A percentile compares a stretch with the other conserved stretches of the same genome.
Evolutionary conservation across 2,797 vertebrate genomes (phyloP).

Genomic region (Phataginus tetradactyla): DNA sequence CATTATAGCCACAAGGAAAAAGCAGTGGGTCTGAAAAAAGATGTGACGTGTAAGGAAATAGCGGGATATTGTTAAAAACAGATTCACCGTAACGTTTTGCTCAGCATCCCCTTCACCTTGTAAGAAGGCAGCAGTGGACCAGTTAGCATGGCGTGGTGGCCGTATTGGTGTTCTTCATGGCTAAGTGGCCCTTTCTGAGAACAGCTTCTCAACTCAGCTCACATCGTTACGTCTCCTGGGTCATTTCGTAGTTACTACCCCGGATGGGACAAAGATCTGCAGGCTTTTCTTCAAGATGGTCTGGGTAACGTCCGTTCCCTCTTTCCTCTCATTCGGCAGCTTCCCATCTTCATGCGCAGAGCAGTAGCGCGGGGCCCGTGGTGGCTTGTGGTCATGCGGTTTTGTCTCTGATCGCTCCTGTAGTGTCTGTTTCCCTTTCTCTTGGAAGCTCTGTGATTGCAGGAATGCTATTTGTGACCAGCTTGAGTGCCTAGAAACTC

Average conservation of each 20-base stretch:
- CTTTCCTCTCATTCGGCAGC: not conserved
- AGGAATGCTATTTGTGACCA: not conserved
- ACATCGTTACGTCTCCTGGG: not conserved
- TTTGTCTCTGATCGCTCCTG: not conserved
- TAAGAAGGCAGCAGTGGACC: not conserved
- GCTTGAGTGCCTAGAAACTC: not conserved
- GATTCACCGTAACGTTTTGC: not conserved
- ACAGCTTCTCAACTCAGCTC: not conserved
- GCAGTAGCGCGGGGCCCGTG: not conserved
- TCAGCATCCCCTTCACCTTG: not conserved
- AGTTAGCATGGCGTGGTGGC: not conserved
- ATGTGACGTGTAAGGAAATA: conserved; percentile 9
- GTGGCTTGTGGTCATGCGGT: not conserved
- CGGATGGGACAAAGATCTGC: not conserved
- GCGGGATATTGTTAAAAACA: not conserved
- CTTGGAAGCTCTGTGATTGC: not conserved
- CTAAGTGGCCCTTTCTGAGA: not conserved
- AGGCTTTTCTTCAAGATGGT: not conserved
- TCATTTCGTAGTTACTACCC: not conserved
- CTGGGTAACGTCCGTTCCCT: not conserved
- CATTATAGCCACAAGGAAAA: not conserved
- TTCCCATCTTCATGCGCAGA: not conserved
- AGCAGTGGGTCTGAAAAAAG: not conserved
- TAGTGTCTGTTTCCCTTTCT: not conserved
- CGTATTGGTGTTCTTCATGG: not conserved